Evolutionary conservation across 2,888 invertebrate genomes (phyloP).

Genomic region (Cyclophora albipunctata): DNA sequence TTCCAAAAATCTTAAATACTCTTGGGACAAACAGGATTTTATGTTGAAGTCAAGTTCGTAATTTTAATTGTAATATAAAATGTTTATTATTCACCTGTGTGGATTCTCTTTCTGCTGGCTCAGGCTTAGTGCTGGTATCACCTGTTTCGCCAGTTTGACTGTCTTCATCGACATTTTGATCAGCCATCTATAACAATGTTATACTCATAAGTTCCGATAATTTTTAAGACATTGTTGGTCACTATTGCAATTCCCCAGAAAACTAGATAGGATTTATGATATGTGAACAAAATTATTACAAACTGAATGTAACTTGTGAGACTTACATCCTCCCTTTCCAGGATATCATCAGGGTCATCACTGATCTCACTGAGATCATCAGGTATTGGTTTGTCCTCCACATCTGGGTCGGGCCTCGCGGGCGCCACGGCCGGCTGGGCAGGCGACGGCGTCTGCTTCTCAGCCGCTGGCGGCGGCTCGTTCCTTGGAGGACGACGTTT

Average conservation of each 20-base stretch:
- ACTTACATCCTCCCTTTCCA: slow-evolving; percentile 83
- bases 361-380: slow-evolving; percentile 91
- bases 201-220: neutral
- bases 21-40: too few species aligned
- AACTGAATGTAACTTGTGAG: slow-evolving; percentile 1
- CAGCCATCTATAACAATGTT: slow-evolving; percentile 44
- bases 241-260: too few species aligned
- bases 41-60: too few species aligned
- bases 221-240: neutral
- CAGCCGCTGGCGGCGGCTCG: slow-evolving; percentile 44
- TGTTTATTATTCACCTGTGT: slow-evolving; percentile 40
- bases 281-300: too few species aligned
- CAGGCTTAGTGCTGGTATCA: slow-evolving; percentile 44
- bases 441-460: slow-evolving; percentile 50
- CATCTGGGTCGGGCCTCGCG: slow-evolving; percentile 53
- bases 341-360: slow-evolving; percentile 91
- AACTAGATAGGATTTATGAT: too few species aligned
- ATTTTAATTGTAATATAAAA: too few species aligned
- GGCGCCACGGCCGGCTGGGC: slow-evolving; percentile 48
- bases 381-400: slow-evolving; percentile 73
- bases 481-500: slow-evolving; percentile 54
- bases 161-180: slow-evolving; percentile 60
- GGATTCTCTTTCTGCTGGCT: slow-evolving; percentile 57
- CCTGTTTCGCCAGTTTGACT: slow-evolving; percentile 52
- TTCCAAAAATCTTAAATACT: too few species aligned